These are phyloP conservation scores for Drosophila jambulina DNA, from an alignment of 1,140 invertebrate genomes.

Conservation along the genomic window DNA sequence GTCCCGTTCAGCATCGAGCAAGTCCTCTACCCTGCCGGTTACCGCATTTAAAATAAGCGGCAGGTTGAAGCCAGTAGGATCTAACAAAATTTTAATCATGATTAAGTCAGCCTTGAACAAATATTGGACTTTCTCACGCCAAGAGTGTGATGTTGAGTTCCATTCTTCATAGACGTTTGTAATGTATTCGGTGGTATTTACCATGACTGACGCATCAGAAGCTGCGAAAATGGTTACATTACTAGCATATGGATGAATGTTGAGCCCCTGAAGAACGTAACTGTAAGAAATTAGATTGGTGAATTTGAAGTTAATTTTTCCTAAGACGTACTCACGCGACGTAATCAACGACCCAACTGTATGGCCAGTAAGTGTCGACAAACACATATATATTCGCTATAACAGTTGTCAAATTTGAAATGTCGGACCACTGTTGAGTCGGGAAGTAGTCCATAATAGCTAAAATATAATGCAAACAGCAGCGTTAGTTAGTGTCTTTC, in stretches of 20 bases:
- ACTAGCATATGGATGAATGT: conserved; percentile 89
- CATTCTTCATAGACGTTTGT: conserved; percentile 86
- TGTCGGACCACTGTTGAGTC: conserved; percentile 42
- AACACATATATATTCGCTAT: conserved; percentile 88
- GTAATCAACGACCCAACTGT: conserved; percentile 86
- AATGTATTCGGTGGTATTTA: conserved; percentile 87
- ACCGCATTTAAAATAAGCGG: conserved; percentile 84
- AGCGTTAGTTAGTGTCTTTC: neutral
- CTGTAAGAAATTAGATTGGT: conserved; percentile 65
- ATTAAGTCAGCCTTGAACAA: neutral
- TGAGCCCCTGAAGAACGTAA: conserved; percentile 88
- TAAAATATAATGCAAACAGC: conserved; percentile 18
- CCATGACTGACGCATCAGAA: conserved; percentile 87
- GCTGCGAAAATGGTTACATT: conserved; percentile 89
- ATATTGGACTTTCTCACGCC: conserved; percentile 84
- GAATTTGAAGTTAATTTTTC: neutral
- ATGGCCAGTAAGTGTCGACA: conserved; percentile 88
- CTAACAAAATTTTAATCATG: conserved; percentile 18
- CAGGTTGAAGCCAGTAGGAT: conserved; percentile 86
- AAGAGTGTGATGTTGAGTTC: conserved; percentile 86
- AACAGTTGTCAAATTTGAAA: conserved; percentile 85
- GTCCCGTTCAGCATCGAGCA: conserved; percentile 85
- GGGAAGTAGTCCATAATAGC: conserved; percentile 62
- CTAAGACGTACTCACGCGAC: conserved; percentile 86
- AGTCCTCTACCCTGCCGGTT: conserved; percentile 68